Conservation (phyloP, 2,113 vertebrate species). For the Tachysurus fulvidraco region DNA sequence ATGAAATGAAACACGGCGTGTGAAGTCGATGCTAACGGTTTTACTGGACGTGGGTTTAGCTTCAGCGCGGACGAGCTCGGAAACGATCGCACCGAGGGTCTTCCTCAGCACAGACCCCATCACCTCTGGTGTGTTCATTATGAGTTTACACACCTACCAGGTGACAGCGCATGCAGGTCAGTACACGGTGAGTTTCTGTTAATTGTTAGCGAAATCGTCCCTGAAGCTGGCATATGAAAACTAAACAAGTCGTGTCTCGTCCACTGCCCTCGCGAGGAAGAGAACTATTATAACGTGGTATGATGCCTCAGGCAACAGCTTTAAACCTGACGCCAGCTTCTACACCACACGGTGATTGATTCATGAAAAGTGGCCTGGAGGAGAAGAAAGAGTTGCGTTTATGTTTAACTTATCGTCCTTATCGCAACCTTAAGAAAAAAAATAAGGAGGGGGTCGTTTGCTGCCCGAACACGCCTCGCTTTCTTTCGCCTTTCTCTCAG, state of each 20-base stretch:
- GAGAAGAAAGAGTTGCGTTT: not conserved
- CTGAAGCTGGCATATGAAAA: not conserved
- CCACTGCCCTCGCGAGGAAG: not conserved
- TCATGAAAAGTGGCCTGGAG: not conserved
- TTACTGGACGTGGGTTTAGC: not conserved
- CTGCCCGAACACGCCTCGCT: not conserved
- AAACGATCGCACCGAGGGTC: too few relatives aligned
- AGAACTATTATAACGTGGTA: not conserved
- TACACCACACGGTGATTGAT: not conserved
- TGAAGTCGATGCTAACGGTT: not conserved
- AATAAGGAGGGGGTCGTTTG: not conserved
- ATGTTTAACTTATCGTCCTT: not conserved
- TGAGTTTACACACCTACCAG: not conserved
- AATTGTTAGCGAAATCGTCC: not conserved
- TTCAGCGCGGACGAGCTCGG: not conserved
- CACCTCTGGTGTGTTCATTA: not conserved
- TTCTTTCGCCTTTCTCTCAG: not conserved
- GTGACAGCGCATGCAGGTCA: not conserved
- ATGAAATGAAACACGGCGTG: too few relatives aligned
- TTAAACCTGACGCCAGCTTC: not conserved
- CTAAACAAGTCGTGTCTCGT: not conserved
- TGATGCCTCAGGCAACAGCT: not conserved
- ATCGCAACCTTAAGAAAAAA: not conserved
- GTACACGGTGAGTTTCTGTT: not conserved
- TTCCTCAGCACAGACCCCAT: not conserved